Conservation (phyloP, 1,140 invertebrate species). For the Lutraria rhynchaena region DNA sequence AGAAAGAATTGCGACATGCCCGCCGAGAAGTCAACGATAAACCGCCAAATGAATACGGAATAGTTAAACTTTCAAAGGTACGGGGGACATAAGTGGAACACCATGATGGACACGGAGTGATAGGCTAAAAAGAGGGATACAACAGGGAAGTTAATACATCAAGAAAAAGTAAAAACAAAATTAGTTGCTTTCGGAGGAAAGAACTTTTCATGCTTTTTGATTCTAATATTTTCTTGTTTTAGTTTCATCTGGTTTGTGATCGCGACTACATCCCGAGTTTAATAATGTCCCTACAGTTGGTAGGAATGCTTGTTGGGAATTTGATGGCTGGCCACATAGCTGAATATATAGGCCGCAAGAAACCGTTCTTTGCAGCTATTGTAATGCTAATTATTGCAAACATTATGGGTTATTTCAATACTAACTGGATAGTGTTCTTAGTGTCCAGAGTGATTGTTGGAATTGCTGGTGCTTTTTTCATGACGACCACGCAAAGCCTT, state of each 20-base stretch:
- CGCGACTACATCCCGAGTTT: constrained; percentile 42
- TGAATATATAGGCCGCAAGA: constrained; percentile 57
- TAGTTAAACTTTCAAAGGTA: too few relatives aligned
- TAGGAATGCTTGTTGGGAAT: constrained; percentile 55
- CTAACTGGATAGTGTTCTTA: constrained; percentile 57
- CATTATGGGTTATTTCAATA: constrained; percentile 33
- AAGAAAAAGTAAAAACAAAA: too few relatives aligned
- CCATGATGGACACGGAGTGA: too few relatives aligned
- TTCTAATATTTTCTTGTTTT: constrained; percentile 11
- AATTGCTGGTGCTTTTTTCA: too few relatives aligned
- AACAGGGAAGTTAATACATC: not conserved
- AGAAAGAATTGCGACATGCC: too few relatives aligned
- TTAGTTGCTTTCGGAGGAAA: too few relatives aligned
- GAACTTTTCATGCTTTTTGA: too few relatives aligned
- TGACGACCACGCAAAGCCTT: not conserved
- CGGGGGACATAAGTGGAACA: too few relatives aligned
- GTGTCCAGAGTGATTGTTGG: constrained; percentile 62
- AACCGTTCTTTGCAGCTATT: constrained; percentile 43
- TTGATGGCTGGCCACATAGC: constrained; percentile 38
- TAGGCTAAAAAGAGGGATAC: not conserved
- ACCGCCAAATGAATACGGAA: too few relatives aligned
- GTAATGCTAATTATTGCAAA: constrained; percentile 31
- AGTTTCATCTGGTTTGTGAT: constrained; percentile 67
- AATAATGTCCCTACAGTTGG: constrained; percentile 61
- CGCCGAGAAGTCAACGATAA: too few relatives aligned